Evolutionary conservation across 2,797 vertebrate genomes (phyloP), one percentile per base, ranked within the genome.

Genomic region (Trematomus bernacchii): DNA sequence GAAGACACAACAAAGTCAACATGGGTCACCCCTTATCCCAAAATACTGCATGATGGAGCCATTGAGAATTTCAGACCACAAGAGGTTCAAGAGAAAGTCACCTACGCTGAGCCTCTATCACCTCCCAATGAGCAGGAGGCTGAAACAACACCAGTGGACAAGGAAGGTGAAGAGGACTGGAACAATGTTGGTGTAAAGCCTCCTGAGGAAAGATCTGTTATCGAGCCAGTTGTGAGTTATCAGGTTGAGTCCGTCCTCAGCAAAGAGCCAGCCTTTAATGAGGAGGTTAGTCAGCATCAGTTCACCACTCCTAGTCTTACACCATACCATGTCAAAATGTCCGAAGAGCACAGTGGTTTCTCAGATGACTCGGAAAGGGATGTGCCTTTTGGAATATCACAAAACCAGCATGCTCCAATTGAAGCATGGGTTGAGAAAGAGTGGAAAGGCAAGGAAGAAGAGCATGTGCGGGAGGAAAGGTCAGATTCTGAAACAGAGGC

Each of bases 61-160:
- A 62, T 85, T 18, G 86, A 93, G 80, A 69, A 62, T 30, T 90
- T 92, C 66, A 71, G 85, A 78, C 84, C 82, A 16, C 85, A 93
- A 68, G 89, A 93, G 18, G 87, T 89, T 58, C 13, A 82, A 8
- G 90, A 94, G 76, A 86, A 85, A 69, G 85, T 89, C 44, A 86
- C 67, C 3, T 74, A 88, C 6, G 87, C 83, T 12, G 88, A 92
- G 61, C 83, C 87, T 63, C 63, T 88, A 4, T 91, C 86, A 0
- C 68, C 81, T 69, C 80, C 88, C 23, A 82, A 73, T 60, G 83
- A 87, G 58, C 42, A 59, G 37, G 86, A 86, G 44, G 30, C 16
- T 54, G 50, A 60, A 76, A 27, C n/a, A 40, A 63, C 27, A 18
- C 10, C 23, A 42, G 76, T 33, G 23, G 71, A 60, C 23, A 33